Evolutionary conservation across 2,797 vertebrate species (phyloP).

Genomic region (Phataginus tricuspis): DNA sequence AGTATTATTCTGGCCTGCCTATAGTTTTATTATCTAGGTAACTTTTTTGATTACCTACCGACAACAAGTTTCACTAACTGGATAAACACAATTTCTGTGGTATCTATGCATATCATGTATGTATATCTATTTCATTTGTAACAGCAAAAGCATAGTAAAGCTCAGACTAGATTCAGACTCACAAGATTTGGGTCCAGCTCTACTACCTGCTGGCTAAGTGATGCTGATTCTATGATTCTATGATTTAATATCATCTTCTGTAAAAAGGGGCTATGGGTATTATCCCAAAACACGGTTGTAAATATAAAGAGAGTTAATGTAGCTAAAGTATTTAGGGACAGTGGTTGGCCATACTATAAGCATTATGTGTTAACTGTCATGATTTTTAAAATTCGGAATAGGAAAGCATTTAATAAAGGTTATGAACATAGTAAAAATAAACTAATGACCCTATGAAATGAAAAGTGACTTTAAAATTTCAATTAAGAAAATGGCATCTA

Average conservation of each 20-base stretch:
- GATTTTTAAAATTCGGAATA: conserved; percentile 14
- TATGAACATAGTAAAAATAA: background rate
- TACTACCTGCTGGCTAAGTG: background rate
- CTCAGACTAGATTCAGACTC: background rate
- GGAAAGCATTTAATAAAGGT: background rate
- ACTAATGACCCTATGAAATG: background rate
- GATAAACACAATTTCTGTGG: background rate
- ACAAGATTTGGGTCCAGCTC: background rate
- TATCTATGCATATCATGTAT: background rate
- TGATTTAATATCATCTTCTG: background rate
- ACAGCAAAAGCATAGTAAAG: background rate
- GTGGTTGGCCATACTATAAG: background rate
- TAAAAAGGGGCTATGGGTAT: background rate
- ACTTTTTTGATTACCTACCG: background rate
- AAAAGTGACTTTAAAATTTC: conserved; percentile 3
- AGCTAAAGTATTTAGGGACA: background rate
- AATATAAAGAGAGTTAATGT: background rate
- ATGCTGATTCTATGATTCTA: background rate
- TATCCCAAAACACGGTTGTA: background rate
- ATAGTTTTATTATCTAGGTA: background rate
- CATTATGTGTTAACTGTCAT: background rate
- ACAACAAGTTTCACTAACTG: background rate
- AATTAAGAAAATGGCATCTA: background rate
- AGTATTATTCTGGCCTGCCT: background rate
- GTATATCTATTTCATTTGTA: background rate